Percentiles rank a stretch among this genome's conserved stretches.
Evolutionary conservation across 2,113 vertebrate species (phyloP).

Genomic region (Brachypodius melanocephalos): DNA sequence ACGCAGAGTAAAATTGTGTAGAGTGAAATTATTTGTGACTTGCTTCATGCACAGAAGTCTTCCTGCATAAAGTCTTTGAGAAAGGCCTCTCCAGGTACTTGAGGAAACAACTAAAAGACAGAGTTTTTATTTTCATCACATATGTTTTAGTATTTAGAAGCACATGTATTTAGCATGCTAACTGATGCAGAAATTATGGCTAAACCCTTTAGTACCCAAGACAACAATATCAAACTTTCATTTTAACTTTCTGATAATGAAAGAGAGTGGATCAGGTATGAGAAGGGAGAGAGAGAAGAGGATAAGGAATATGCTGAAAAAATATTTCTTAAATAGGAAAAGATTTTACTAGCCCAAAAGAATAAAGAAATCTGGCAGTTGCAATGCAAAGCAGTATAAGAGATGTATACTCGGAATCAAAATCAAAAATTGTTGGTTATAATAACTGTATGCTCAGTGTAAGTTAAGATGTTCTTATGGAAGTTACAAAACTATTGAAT

Average conservation of each 20-base stretch:
- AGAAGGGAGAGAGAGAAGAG: background rate
- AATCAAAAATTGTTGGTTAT: background rate
- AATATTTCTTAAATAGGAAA: background rate
- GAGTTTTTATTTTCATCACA: background rate
- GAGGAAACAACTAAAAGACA: background rate
- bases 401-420: background rate
- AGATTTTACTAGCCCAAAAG: background rate
- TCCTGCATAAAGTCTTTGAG: background rate
- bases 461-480: background rate
- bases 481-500: background rate
- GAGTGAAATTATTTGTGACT: constrained; percentile 11
- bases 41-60: background rate
- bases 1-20: background rate
- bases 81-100: background rate
- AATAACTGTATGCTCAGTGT: background rate
- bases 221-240: background rate
- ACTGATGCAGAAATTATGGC: background rate
- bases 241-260: background rate
- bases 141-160: background rate
- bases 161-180: background rate
- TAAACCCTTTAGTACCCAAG: background rate
- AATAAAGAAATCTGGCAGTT: background rate
- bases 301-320: background rate
- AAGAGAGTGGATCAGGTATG: background rate
- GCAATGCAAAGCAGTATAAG: background rate